These are phyloP conservation scores for Romanogobio albipinnatus DNA, from an alignment of 2,113 vertebrate species.

Conservation along the genomic window DNA sequence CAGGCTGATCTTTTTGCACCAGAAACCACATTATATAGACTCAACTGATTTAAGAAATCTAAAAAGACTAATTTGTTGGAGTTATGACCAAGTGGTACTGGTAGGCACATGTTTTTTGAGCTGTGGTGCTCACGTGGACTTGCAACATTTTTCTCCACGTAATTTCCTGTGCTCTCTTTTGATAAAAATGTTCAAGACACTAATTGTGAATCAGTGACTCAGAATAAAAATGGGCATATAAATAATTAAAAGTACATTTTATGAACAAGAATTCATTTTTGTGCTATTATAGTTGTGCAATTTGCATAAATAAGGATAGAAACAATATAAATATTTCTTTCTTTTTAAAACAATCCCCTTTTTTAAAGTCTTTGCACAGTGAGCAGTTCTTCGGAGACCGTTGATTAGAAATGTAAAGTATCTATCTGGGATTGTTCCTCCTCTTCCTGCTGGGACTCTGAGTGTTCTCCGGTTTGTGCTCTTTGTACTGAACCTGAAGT, in stretches of 20 bases:
- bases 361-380: slow-evolving; percentile 14
- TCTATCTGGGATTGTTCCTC: slow-evolving; percentile 77
- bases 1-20: neutral
- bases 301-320: slow-evolving; percentile 5
- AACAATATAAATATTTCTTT: neutral
- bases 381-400: neutral
- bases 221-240: neutral
- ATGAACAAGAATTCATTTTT: neutral
- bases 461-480: slow-evolving; percentile 84
- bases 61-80: neutral
- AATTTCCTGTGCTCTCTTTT: neutral
- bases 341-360: slow-evolving; percentile 23
- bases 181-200: neutral
- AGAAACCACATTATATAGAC: neutral
- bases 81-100: neutral
- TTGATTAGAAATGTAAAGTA: neutral
- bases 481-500: slow-evolving; percentile 91
- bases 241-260: slow-evolving; percentile 25
- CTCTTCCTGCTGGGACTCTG: slow-evolving; percentile 87
- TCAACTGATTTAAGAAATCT: neutral
- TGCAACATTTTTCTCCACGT: neutral
- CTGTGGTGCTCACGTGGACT: neutral
- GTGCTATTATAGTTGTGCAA: slow-evolving; percentile 20
- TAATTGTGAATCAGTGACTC: neutral
- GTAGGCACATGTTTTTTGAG: slow-evolving; percentile 10